Evolutionary conservation across 1,140 invertebrate genomes (phyloP).

Genomic region (Riptortus pedestris): DNA sequence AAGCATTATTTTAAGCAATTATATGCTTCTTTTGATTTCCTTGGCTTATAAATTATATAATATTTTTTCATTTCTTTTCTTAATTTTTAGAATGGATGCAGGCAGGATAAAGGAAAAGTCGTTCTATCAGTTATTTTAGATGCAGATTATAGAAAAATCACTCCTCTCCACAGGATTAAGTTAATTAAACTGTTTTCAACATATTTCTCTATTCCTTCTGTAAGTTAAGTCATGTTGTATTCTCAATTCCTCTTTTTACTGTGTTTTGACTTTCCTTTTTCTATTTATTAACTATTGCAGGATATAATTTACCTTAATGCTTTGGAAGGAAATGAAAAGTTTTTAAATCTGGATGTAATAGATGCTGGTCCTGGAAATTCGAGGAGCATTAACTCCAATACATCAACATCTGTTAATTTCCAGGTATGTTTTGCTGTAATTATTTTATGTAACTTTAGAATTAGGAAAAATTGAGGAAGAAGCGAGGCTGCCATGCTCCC

Average conservation of each 20-base stretch:
- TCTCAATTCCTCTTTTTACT: background rate
- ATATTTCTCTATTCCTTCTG: background rate
- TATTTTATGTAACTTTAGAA: too few species aligned
- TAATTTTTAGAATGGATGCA: conserved; percentile 38
- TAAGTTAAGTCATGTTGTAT: background rate
- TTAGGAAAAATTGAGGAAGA: too few species aligned
- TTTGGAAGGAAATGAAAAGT: conserved; percentile 37
- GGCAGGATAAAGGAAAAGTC: conserved; percentile 37
- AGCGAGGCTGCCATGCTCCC: too few species aligned
- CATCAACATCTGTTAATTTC: conserved; percentile 44
- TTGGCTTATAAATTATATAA: background rate
- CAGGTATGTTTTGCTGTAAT: conserved; percentile 31
- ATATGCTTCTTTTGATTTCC: too few species aligned
- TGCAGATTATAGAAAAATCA: conserved; percentile 36
- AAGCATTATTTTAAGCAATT: too few species aligned
- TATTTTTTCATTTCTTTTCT: background rate
- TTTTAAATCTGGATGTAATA: conserved; percentile 39
- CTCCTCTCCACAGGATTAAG: background rate
- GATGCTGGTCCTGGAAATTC: conserved; percentile 49
- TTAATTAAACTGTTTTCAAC: background rate
- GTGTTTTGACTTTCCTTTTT: background rate
- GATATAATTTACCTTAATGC: conserved; percentile 26
- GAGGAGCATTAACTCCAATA: conserved; percentile 40
- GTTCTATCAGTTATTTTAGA: conserved; percentile 42
- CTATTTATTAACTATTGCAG: background rate